phyloP scores from a whole-genome alignment of 1,140 invertebrate species.

The Marisa cornuarietis region DNA sequence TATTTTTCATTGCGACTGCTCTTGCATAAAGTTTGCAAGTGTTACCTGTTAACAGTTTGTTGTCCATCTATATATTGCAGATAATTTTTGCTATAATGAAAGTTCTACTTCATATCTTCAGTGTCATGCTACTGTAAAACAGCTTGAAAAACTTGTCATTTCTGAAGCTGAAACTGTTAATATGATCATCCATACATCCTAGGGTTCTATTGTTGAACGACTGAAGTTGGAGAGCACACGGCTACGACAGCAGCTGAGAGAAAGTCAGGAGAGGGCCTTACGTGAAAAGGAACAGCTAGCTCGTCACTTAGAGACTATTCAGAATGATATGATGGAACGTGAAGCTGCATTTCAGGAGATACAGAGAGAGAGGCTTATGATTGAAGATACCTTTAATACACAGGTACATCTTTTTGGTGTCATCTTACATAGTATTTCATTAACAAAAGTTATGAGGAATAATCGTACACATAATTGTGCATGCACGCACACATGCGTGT shows the following conservation, averaged over 20 bases:
- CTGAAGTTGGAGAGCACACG: slow-evolving; percentile 61
- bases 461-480: too few species aligned
- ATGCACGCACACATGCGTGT: too few species aligned
- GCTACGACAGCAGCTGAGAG: slow-evolving; percentile 59
- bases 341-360: slow-evolving; percentile 67
- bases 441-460: too few species aligned
- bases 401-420: slow-evolving; percentile 35
- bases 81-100: background rate
- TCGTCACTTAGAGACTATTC: slow-evolving; percentile 67
- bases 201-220: slow-evolving; percentile 62
- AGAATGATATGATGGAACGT: slow-evolving; percentile 68
- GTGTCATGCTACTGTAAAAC: slow-evolving; percentile 1
- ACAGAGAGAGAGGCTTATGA: slow-evolving; percentile 60
- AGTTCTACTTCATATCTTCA: background rate
- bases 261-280: slow-evolving; percentile 63
- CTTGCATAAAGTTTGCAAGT: too few species aligned
- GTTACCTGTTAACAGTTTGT: too few species aligned
- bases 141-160: too few species aligned
- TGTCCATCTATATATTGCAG: too few species aligned
- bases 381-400: slow-evolving; percentile 61
- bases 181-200: slow-evolving; percentile 15
- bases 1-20: too few species aligned
- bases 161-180: too few species aligned
- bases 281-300: slow-evolving; percentile 67
- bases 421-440: too few species aligned